These are phyloP conservation scores for Emberiza fucata DNA, from an alignment of 2,113 vertebrate genomes.

Conservation along the genomic window DNA sequence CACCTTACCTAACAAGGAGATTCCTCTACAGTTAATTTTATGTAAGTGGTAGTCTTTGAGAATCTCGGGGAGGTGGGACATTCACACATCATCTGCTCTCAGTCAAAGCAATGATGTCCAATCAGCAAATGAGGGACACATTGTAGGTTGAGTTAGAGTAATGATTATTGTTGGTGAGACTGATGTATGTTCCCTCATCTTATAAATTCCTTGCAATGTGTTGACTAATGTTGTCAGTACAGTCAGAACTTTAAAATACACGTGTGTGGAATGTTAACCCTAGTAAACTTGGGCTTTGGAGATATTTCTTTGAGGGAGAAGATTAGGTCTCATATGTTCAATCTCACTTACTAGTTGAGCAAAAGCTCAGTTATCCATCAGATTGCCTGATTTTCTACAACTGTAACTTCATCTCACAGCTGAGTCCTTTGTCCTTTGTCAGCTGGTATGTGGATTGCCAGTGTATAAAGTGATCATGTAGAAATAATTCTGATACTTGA, in stretches of 20 bases:
- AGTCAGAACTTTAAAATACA: not conserved
- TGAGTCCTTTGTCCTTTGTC: not conserved
- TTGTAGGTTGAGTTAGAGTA: not conserved
- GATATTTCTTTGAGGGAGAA: not conserved
- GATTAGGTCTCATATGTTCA: not conserved
- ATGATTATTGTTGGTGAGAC: not conserved
- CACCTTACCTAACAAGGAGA: not conserved
- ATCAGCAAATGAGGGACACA: too few species aligned
- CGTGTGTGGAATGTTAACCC: fast-evolving
- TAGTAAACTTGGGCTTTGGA: not conserved
- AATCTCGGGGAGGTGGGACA: not conserved
- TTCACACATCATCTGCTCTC: not conserved
- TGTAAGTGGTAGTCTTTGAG: not conserved
- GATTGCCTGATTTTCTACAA: not conserved
- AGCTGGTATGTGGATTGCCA: not conserved
- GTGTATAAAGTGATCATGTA: not conserved
- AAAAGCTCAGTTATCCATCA: not conserved
- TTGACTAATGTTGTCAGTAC: not conserved
- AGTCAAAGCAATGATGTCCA: too few species aligned
- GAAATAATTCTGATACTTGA: not conserved
- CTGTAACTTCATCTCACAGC: not conserved
- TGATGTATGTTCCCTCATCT: not conserved
- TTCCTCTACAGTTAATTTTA: not conserved
- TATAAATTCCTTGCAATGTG: not conserved
- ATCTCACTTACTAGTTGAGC: not conserved